A percentile compares a stretch with the other conserved stretches of the same genome.
Conservation (phyloP, 2,797 vertebrate genomes). For the Syngnathus rostellatus region DNA sequence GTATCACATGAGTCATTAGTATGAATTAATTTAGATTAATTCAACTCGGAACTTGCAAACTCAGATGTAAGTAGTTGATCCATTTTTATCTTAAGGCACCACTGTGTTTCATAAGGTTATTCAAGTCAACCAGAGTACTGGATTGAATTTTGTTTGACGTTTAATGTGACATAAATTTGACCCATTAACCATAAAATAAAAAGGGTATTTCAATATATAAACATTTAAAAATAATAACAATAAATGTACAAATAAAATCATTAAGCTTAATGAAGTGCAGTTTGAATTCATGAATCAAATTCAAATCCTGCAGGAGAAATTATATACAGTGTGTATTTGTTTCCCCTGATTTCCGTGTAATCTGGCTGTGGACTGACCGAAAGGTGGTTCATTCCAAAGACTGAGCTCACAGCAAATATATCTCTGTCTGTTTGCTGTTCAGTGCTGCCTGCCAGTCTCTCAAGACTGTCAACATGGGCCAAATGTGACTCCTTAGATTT, state of each 20-base stretch:
- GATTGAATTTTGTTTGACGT: too few species aligned
- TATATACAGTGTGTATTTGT: conserved; percentile 54
- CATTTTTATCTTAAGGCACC: too few species aligned
- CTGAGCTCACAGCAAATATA: conserved; percentile 35
- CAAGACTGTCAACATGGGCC: conserved; percentile 21
- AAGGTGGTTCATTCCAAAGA: conserved; percentile 58
- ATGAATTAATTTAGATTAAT: neutral
- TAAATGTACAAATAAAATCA: neutral
- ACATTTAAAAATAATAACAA: too few species aligned
- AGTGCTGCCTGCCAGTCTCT: conserved; percentile 26
- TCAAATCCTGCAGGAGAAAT: conserved; percentile 14
- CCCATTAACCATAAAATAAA: too few species aligned
- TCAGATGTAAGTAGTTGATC: too few species aligned
- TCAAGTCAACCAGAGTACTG: too few species aligned
- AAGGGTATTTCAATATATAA: too few species aligned
- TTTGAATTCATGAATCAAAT: neutral
- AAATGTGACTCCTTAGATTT: conserved; percentile 36
- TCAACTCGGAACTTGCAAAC: neutral
- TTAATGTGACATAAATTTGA: too few species aligned
- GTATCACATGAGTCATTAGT: neutral
- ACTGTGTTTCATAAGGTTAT: too few species aligned
- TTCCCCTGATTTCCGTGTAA: conserved; percentile 44
- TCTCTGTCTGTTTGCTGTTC: conserved; percentile 47
- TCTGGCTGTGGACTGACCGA: conserved; percentile 42
- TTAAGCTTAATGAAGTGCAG: neutral